phyloP scores from a whole-genome alignment of 2,888 invertebrate genomes.

The Sympetrum striolatum region DNA sequence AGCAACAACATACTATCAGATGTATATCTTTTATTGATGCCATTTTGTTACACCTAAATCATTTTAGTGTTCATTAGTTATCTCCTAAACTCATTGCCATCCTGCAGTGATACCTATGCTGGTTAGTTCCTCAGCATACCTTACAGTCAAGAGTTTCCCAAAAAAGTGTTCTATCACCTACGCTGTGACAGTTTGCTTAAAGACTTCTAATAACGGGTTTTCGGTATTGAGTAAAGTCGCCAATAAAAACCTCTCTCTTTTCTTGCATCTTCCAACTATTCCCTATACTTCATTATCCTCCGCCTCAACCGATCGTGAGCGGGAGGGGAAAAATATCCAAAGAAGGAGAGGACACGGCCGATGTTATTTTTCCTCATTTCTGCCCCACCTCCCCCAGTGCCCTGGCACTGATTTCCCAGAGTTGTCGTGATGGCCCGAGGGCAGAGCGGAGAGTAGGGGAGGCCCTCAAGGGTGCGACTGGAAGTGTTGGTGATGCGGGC shows the following conservation, averaged over 20 bases:
- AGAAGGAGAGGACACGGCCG: not conserved
- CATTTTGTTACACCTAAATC: too few relatives aligned
- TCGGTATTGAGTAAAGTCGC: not conserved
- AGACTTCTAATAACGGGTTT: too few relatives aligned
- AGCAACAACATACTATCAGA: too few relatives aligned
- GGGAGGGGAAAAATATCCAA: not conserved
- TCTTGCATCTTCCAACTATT: not conserved
- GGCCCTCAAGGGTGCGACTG: not conserved
- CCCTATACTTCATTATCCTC: not conserved
- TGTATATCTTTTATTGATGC: too few relatives aligned
- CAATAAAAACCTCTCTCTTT: not conserved
- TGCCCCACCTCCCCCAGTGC: not conserved
- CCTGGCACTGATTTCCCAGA: not conserved
- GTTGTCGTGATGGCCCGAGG: slow-evolving; percentile 19
- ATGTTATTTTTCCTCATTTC: not conserved
- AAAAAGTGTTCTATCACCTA: too few relatives aligned
- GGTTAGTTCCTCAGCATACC: too few relatives aligned
- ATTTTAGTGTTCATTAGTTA: too few relatives aligned
- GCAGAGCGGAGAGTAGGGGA: not conserved
- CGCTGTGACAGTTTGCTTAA: too few relatives aligned
- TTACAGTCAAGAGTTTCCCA: too few relatives aligned
- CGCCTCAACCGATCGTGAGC: not conserved
- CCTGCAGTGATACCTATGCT: too few relatives aligned
- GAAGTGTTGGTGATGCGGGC: too few relatives aligned
- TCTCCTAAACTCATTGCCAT: too few relatives aligned